phyloP scores from a whole-genome alignment of 2,888 invertebrate species.

The Cheilosia vulpina region DNA sequence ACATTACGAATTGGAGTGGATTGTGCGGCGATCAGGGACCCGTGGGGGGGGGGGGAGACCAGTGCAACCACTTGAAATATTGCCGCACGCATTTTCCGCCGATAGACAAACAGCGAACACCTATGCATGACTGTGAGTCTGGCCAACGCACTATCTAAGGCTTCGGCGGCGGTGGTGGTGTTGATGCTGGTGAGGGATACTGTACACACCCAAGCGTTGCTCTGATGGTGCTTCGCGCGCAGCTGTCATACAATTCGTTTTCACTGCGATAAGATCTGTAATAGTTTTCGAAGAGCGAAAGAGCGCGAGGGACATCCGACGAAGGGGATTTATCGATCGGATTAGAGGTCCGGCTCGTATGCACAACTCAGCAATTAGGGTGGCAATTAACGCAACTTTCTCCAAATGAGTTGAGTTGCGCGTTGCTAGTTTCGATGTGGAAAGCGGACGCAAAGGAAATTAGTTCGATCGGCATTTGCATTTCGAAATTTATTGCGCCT shows the following conservation, averaged over 20 bases:
- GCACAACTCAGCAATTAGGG: conserved; percentile 75
- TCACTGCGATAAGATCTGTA: conserved; percentile 71
- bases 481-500: conserved; percentile 68
- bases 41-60: conserved; percentile 5
- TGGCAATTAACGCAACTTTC: conserved; percentile 76
- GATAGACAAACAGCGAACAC: conserved; percentile 72
- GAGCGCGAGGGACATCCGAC: conserved; percentile 24
- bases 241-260: conserved; percentile 75
- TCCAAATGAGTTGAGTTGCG: conserved; percentile 65
- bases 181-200: conserved; percentile 11
- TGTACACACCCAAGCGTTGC: conserved; percentile 58
- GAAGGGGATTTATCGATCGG: conserved; percentile 73
- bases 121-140: neutral
- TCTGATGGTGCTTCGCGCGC: conserved; percentile 50
- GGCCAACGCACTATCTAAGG: conserved; percentile 42
- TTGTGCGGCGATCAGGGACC: conserved; percentile 24
- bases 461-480: conserved; percentile 65
- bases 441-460: conserved; percentile 67
- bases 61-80: conserved; percentile 62
- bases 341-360: conserved; percentile 72
- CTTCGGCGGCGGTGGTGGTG: conserved; percentile 30
- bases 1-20: conserved; percentile 75
- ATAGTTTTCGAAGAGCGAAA: conserved; percentile 57
- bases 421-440: conserved; percentile 14
- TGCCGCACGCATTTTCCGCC: conserved; percentile 72